Evolutionary conservation across 2,888 invertebrate species (phyloP), one percentile per base, ranked within the genome.

Genomic region (Malthinus seriepunctatus): DNA sequence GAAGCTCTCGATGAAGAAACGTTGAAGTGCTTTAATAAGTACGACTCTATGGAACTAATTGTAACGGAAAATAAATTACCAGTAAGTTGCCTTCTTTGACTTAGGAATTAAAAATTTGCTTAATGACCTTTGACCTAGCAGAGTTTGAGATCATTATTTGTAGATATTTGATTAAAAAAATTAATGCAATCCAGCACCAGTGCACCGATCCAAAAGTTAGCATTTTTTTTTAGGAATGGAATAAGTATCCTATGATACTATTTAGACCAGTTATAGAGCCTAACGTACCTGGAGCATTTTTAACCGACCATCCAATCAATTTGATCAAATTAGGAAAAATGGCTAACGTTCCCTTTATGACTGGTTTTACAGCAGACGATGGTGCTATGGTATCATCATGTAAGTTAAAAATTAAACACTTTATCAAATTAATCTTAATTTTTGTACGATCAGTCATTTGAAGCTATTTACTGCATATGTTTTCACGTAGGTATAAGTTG

Each of bases 201-300:
- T n/a, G n/a, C n/a, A n/a, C n/a, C n/a, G n/a, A n/a, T n/a, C n/a
- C n/a, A n/a, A n/a, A n/a, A n/a, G n/a, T n/a, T 39, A 39, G 23
- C 9, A 1, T 6, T 15, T 32, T 8, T 32, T 6, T 32, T 69
- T 15, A 90, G 89, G 80, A 82, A 55, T 91, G 89, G 87, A 89
- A 89, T 71, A 86, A 86, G 64, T 88, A 90, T 76, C 89, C 91
- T 0, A 88, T 90, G 86, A 88, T 91, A 62, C 88, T 90, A 0
- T 91, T 91, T 71, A 88, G 88, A 67, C 91, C 92, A 0, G 88
- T 89, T 0, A 81, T 88, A 1, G 93, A 93, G 71, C 87, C 87
- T 0, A 79, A 84, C 42, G 82, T 85, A 8, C 81, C 84, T 0
- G 87, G 84, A 1, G 88, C 90, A 1, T 91, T 93, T 71, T 70